Conservation (phyloP, 2,797 vertebrate species). For the Xenops minutus region DNA sequence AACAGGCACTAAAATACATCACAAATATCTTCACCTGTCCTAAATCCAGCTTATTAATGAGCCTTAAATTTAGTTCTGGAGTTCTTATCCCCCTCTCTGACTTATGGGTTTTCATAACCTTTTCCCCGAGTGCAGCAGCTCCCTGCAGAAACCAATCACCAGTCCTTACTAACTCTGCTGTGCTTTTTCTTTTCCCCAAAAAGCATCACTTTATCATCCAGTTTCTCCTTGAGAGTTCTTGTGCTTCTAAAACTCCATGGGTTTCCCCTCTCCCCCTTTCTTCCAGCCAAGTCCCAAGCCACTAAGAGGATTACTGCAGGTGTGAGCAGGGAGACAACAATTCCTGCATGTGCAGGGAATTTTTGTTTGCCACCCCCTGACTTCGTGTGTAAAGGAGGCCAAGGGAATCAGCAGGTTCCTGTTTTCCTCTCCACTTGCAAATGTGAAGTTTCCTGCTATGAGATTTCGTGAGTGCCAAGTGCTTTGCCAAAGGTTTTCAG, state of each 20-base stretch:
- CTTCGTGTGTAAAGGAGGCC: not conserved
- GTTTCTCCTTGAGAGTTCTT: not conserved
- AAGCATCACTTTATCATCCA: not conserved
- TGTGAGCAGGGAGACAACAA: not conserved
- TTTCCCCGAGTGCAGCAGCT: not conserved
- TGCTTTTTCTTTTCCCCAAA: not conserved
- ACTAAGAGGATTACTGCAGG: not conserved
- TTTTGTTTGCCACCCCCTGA: not conserved
- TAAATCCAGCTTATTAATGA: not conserved
- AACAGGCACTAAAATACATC: not conserved
- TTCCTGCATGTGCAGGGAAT: not conserved
- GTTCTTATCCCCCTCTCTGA: not conserved
- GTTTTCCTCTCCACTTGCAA: constrained; percentile 43
- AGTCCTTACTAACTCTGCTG: not conserved
- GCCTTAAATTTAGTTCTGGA: not conserved
- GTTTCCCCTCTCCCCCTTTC: not conserved
- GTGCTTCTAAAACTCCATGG: not conserved
- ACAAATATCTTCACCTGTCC: not conserved
- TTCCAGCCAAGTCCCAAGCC: not conserved
- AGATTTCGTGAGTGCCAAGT: constrained; percentile 4
- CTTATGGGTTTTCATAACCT: not conserved
- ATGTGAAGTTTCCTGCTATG: constrained; percentile 22
- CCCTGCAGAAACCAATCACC: not conserved
- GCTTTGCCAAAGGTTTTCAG: constrained; percentile 50
- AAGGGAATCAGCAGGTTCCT: constrained; percentile 25